phyloP scores from a whole-genome alignment of 2,888 invertebrate genomes.

The Malthinus seriepunctatus region DNA sequence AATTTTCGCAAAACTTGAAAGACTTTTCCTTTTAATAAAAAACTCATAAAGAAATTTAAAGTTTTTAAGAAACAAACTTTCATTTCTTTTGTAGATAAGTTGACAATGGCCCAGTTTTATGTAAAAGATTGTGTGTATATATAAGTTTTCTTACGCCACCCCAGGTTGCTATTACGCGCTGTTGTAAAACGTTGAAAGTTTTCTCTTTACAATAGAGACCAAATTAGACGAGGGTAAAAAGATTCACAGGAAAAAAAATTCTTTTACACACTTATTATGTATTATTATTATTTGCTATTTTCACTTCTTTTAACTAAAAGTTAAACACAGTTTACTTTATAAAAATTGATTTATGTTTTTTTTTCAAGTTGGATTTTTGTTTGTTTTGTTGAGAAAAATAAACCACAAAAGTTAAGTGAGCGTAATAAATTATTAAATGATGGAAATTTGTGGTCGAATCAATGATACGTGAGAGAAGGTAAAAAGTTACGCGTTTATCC shows the following conservation, averaged over 20 bases:
- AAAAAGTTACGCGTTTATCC: too few species aligned
- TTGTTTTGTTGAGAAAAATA: not conserved
- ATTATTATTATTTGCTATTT: conserved; percentile 19
- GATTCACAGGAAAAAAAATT: conserved; percentile 46
- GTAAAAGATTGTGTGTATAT: conserved; percentile 15
- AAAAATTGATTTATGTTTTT: conserved; percentile 51
- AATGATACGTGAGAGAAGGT: too few species aligned
- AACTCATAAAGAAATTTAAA: conserved; percentile 13
- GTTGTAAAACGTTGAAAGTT: conserved; percentile 40
- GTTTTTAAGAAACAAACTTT: conserved; percentile 29
- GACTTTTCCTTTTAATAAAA: conserved; percentile 15
- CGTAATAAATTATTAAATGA: not conserved
- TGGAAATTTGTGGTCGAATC: not conserved
- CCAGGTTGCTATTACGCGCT: conserved; percentile 33
- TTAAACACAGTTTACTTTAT: conserved; percentile 48
- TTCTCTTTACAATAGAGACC: conserved; percentile 46
- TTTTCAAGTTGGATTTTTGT: too few species aligned
- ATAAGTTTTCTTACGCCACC: conserved; percentile 30
- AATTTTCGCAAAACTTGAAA: conserved; percentile 5
- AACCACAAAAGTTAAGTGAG: not conserved
- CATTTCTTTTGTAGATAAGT: conserved; percentile 32
- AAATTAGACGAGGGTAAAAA: conserved; percentile 45
- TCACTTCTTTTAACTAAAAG: conserved; percentile 47
- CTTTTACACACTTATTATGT: conserved; percentile 24
- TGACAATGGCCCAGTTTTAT: conserved; percentile 29